phyloP scores from a whole-genome alignment of 1,140 invertebrate species.

The Drosophila triauraria region DNA sequence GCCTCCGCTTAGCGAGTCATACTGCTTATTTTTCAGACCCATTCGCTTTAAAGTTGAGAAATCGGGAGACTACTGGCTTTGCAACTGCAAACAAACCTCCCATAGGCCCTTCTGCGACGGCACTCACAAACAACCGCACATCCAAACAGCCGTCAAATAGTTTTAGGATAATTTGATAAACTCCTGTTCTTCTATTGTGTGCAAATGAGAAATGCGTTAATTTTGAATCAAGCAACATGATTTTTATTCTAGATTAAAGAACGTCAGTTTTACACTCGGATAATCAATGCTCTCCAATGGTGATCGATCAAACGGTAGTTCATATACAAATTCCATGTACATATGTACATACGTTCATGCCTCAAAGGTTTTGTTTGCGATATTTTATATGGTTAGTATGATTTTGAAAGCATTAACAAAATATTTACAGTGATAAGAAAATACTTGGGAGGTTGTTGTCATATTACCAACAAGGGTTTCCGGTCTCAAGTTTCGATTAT shows the following conservation, averaged over 20 bases:
- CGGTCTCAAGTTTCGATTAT: background rate
- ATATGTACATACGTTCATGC: slow-evolving; percentile 28
- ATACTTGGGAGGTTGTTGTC: background rate
- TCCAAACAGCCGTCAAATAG: slow-evolving; percentile 87
- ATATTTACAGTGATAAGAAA: slow-evolving; percentile 61
- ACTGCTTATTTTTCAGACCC: slow-evolving; percentile 87
- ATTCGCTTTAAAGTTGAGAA: slow-evolving; percentile 93
- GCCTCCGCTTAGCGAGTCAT: no score
- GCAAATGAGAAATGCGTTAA: slow-evolving; percentile 55
- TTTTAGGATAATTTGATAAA: slow-evolving; percentile 6
- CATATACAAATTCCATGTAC: background rate
- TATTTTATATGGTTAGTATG: slow-evolving; percentile 19
- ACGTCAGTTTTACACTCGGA: slow-evolving; percentile 40
- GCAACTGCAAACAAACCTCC: slow-evolving; percentile 98
- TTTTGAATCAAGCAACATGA: slow-evolving; percentile 76
- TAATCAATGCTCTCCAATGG: slow-evolving; percentile 13
- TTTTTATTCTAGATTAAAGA: slow-evolving; percentile 67
- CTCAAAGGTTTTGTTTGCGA: slow-evolving; percentile 2
- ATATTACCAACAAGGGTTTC: slow-evolving; percentile 4
- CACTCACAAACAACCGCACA: slow-evolving; percentile 91
- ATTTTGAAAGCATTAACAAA: slow-evolving; percentile 57
- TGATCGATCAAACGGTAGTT: slow-evolving; percentile 3
- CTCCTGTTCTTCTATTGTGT: background rate
- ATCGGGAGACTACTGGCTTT: slow-evolving; percentile 98
- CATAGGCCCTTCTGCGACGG: slow-evolving; percentile 99